Base-by-base conservation (phyloP, 1,140 invertebrate genomes). In the Lysiphlebus fabarum region DNA sequence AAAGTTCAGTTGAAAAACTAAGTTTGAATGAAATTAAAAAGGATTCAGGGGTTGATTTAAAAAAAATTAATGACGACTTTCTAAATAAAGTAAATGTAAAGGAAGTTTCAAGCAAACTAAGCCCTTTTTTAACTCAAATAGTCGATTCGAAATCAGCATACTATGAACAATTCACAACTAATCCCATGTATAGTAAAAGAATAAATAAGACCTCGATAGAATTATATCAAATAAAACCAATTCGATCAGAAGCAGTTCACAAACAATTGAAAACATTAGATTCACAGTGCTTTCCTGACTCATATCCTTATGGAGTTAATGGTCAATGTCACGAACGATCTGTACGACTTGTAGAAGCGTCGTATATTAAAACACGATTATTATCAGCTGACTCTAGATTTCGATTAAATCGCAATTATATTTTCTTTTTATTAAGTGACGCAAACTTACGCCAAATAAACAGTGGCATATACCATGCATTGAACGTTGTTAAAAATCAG, bases 401-500 rank as follows among this genome's bases (percentile, higher is more conserved):
- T 48, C 51, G 62, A 38, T 42, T 61, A 12, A 55, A 62, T 56
- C 38, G 50, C 7, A 61, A 65, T 56, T 58, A 54, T 58, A 8
- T 61, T 0, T 65, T 61, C 10, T 54, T 45, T 49, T 42, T 57
- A 54, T 10, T 44, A 48, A 47, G 42, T 58, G 47, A 57, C 55
- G 26, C 41, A n/a, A 44, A 53, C 40, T 11, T 42, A 36, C 62
- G 68, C 17, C 63, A 70, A 59, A 43, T 69, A 10, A 65, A 56
- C 54, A 57, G 59, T 49, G 67, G 71, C 37, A 72, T 72, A 53
- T 73, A 54, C 65, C 64, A 72, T 58, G 69, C 65, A 66, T 43
- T 70, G 49, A 73, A 70, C 60, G 51, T 70, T 26, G 60, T 58
- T 5, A 67, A 67, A 33, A 67, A 65, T 33, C 47, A 8, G 11